Base-by-base conservation (phyloP, 1,140 invertebrate genomes). In the Drosophila kikkawai region DNA sequence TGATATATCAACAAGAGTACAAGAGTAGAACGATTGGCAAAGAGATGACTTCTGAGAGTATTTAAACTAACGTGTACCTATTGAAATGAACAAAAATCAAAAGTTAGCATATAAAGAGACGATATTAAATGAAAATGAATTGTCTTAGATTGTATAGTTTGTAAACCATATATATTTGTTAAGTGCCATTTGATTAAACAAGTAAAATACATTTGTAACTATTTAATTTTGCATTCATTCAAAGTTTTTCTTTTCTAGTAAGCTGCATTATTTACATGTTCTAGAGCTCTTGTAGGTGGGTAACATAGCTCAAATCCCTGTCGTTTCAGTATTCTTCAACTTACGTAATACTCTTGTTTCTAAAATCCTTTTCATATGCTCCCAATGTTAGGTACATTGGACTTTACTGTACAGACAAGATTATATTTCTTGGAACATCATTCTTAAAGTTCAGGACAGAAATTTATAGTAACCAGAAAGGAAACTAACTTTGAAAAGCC, bases 131-230 rank as follows among this genome's bases (percentile, higher is more conserved):
- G 7, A 19, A 7, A 26, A 39, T 13, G n/a, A 45, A 53, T 41
- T 48, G 5, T 34, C 34, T 50, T 48, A 61, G 36, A 41, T 41
- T 58, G 57, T 70, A 36, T 60, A 70, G 51, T 41, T 70, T 57
- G 29, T 51, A 56, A 64, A 63, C 13, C 45, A 57, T 63, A 37
- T 63, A 37, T 55, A 70, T 48, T 51, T 70, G 51, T 80, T 87
- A 88, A 87, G 84, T 87, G 83, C 83, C 83, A 87, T 87, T 87
- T 80, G 64, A 87, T 74, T 83, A 61, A 80, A 75, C 36, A 50
- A 50, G 17, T 50, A 55, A 39, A 60, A 15, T 50, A 39, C 48
- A 59, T 71, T 74, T 57, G 36, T 61, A 55, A 45, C 42, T 51
- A 60, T 55, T 57, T 34, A 29, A 57, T n/a, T 41, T 32, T 12